A percentile compares a stretch with the other conserved stretches of the same genome.
These are phyloP conservation scores for Nomada fabriciana DNA, from an alignment of 2,888 invertebrate genomes.

Conservation along the genomic window DNA sequence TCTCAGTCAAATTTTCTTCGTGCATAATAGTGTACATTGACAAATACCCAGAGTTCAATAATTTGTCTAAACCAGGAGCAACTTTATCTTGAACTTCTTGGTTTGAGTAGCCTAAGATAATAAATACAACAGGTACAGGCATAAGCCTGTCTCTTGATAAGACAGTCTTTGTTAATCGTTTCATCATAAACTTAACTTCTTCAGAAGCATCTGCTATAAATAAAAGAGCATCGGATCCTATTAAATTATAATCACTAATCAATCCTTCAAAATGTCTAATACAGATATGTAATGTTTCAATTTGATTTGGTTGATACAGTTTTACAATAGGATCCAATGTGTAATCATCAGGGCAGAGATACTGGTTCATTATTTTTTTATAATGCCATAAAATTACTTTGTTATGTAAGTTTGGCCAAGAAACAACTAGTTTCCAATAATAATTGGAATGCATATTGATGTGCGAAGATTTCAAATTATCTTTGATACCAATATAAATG, in stretches of 20 bases:
- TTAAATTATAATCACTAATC: conserved; percentile 70
- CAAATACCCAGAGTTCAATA: conserved; percentile 78
- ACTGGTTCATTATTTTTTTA: conserved; percentile 85
- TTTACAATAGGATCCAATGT: conserved; percentile 76
- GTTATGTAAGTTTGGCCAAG: conserved; percentile 85
- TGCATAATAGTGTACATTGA: conserved; percentile 77
- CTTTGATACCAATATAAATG: conserved; percentile 85
- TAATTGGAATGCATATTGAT: conserved; percentile 84
- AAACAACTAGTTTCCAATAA: conserved; percentile 88
- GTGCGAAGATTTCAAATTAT: conserved; percentile 84
- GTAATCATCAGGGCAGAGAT: conserved; percentile 83
- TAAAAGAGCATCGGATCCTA: conserved; percentile 79
- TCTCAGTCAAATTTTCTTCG: conserved; percentile 73
- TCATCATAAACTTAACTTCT: conserved; percentile 66
- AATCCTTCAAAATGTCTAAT: conserved; percentile 78
- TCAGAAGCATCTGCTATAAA: conserved; percentile 77
- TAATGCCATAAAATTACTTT: conserved; percentile 84
- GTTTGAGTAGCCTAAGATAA: conserved; percentile 72
- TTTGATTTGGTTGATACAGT: conserved; percentile 74
- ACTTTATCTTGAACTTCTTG: conserved; percentile 55
- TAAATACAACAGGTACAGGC: conserved; percentile 78
- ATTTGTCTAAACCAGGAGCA: conserved; percentile 67
- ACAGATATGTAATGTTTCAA: conserved; percentile 79
- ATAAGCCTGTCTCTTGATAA: conserved; percentile 77
- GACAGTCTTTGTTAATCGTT: conserved; percentile 77